Conservation (phyloP, 2,797 vertebrate species). For the Schizopygopsis pylzovi region DNA sequence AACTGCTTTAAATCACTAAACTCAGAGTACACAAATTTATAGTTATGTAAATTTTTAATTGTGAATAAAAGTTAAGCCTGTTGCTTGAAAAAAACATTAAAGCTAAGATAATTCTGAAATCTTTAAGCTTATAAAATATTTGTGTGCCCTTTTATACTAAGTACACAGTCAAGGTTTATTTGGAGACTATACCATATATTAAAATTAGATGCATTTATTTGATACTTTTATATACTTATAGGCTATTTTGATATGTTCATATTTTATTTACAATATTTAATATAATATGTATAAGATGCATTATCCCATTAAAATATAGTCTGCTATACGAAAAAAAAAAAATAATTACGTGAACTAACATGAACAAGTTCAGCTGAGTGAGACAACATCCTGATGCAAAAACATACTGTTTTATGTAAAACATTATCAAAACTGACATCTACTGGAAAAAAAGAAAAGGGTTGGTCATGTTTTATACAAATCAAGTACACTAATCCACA, state of each 20-base stretch:
- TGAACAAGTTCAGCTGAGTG: background rate
- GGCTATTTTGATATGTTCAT: too few species aligned
- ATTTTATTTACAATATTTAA: too few species aligned
- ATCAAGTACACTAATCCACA: background rate
- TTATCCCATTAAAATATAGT: background rate
- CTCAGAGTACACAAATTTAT: background rate
- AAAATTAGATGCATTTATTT: too few species aligned
- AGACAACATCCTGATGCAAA: background rate
- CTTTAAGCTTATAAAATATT: background rate
- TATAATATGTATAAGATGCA: too few species aligned
- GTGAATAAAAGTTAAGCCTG: too few species aligned
- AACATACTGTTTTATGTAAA: background rate
- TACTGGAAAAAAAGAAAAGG: background rate
- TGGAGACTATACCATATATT: too few species aligned
- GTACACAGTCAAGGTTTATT: background rate
- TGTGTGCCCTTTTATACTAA: background rate
- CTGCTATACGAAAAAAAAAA: background rate
- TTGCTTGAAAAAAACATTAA: too few species aligned
- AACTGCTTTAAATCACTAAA: background rate
- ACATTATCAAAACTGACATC: slow-evolving; percentile 26
- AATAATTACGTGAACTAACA: background rate
- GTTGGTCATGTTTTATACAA: background rate
- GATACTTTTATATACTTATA: too few species aligned
- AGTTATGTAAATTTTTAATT: too few species aligned
- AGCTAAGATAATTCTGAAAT: too few species aligned